Percentiles rank a stretch among this genome's conserved stretches.
phyloP scores from a whole-genome alignment of 92 coral and sea anemone species.

The Parazoanthus atlanticus region DNA sequence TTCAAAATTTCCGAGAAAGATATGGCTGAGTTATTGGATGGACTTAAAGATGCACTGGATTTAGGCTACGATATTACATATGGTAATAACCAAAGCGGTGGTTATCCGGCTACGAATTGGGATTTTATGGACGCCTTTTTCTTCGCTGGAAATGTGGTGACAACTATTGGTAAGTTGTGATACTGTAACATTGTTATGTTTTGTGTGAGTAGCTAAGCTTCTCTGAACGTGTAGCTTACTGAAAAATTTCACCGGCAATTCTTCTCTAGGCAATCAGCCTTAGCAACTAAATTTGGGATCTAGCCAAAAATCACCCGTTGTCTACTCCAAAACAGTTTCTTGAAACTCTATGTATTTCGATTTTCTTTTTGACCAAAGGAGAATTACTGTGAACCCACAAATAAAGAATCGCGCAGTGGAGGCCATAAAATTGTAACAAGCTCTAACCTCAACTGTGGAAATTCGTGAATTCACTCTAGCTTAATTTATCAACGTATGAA shows the following conservation, averaged over 20 bases:
- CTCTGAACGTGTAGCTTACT: constrained; percentile 21
- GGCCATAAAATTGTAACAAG: constrained; percentile 32
- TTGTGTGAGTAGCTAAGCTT: neutral
- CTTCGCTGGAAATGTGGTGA: constrained; percentile 98
- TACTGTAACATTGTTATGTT: neutral
- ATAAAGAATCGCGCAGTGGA: constrained; percentile 18
- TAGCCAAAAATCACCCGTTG: neutral
- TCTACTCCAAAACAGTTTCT: neutral
- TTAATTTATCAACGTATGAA: constrained; percentile 13
- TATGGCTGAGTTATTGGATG: constrained; percentile 66
- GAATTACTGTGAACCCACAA: constrained; percentile 7
- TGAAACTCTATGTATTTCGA: neutral
- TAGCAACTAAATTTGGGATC: constrained; percentile 39
- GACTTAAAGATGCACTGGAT: constrained; percentile 73
- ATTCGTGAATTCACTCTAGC: neutral
- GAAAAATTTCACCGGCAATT: constrained; percentile 1
- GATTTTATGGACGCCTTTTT: constrained; percentile 94
- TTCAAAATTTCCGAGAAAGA: constrained; percentile 71
- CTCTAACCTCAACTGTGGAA: constrained; percentile 14
- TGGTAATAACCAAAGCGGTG: constrained; percentile 1
- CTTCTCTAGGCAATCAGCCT: neutral
- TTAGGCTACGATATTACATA: constrained; percentile 74
- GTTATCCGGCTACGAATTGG: constrained; percentile 71
- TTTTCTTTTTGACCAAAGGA: constrained; percentile 11
- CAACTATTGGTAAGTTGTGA: constrained; percentile 85